Evolutionary conservation across 2,797 vertebrate genomes (phyloP).

Genomic region (Spinus olivaceus): DNA sequence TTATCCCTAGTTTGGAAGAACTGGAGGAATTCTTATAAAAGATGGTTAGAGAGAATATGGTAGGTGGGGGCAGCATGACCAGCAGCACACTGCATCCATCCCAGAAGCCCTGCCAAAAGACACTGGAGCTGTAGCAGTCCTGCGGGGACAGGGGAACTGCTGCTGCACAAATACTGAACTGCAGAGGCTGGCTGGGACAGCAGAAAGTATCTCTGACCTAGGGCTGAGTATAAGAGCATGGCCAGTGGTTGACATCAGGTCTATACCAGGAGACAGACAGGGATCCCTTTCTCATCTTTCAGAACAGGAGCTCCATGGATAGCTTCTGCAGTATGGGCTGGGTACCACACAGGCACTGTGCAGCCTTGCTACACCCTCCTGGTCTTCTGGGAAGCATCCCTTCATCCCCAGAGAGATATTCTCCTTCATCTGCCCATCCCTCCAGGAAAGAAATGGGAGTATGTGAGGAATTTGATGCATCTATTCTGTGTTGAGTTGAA

Average conservation of each 20-base stretch:
- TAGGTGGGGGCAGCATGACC: not conserved
- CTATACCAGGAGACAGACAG: not conserved
- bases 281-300: not conserved
- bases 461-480: not conserved
- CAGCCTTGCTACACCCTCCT: not conserved
- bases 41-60: not conserved
- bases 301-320: not conserved
- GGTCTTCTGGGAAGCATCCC: not conserved
- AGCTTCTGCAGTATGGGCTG: not conserved
- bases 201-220: not conserved
- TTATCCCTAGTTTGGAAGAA: not conserved
- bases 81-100: fast-evolving
- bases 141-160: fast-evolving
- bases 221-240: not conserved
- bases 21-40: not conserved
- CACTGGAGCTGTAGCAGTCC: not conserved
- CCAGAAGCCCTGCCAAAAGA: not conserved
- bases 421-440: not conserved
- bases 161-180: not conserved
- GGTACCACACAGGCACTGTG: not conserved
- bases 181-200: not conserved
- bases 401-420: not conserved
- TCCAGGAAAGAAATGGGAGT: not conserved
- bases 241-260: not conserved
- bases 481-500: not conserved